Conservation (phyloP, 2,797 vertebrate species). For the Notolabrus celidotus region DNA sequence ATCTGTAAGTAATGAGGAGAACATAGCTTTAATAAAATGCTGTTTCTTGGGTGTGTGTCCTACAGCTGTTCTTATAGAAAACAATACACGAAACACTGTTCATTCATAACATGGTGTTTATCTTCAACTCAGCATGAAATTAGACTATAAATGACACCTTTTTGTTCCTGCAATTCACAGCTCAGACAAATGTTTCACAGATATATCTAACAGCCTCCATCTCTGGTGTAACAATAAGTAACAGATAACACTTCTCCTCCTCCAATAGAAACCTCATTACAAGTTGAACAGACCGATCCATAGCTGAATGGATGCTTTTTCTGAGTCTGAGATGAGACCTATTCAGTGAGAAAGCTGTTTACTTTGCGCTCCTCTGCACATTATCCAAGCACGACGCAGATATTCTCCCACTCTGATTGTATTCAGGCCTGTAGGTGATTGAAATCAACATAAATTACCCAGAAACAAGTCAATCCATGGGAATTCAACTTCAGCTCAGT, state of each 20-base stretch:
- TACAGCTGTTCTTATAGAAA: constrained; percentile 7
- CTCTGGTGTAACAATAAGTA: neutral
- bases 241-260: constrained; percentile 1
- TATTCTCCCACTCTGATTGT: constrained; percentile 6
- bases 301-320: constrained; percentile 10
- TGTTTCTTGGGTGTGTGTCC: constrained; percentile 32
- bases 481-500: constrained; percentile 25
- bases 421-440: neutral
- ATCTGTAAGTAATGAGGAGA: constrained; percentile 28
- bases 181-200: neutral
- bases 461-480: neutral
- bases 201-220: constrained; percentile 9
- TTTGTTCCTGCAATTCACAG: neutral
- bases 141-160: neutral
- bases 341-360: constrained; percentile 32
- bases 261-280: constrained; percentile 9
- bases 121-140: neutral
- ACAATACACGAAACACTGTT: neutral
- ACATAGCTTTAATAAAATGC: constrained; percentile 56
- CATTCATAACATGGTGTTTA: neutral
- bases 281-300: constrained; percentile 12
- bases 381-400: constrained; percentile 30
- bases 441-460: constrained; percentile 13
- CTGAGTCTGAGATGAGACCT: neutral
- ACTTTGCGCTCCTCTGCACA: constrained; percentile 16